Conservation (phyloP, 2,888 invertebrate species). For the Agrotis ipsilon region DNA sequence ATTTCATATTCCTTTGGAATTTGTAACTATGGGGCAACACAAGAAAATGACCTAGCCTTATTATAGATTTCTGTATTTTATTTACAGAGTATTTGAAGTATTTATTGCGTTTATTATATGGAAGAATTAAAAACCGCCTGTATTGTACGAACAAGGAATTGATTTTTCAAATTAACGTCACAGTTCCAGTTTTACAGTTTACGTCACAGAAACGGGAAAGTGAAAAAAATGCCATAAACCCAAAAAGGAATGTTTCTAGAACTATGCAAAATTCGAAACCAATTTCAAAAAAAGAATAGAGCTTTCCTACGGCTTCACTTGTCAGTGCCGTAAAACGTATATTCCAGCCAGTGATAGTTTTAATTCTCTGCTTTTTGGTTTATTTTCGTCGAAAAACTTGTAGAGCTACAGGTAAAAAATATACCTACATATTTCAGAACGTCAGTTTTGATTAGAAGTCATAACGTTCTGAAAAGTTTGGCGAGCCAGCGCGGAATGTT, state of each 20-base stretch:
- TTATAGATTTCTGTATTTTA: too few species aligned
- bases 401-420: constrained; percentile 22
- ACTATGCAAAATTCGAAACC: constrained; percentile 17
- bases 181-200: too few species aligned
- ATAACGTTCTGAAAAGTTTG: constrained; percentile 15
- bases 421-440: not conserved
- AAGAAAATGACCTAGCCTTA: too few species aligned
- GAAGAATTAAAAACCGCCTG: too few species aligned
- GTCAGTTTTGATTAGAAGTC: constrained; percentile 16
- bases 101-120: too few species aligned
- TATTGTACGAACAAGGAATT: too few species aligned
- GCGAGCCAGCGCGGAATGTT: constrained; percentile 4
- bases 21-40: constrained; percentile 1
- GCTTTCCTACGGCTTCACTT: too few species aligned
- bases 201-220: too few species aligned
- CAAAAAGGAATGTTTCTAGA: constrained; percentile 19
- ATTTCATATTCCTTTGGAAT: not conserved
- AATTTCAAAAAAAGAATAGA: constrained; percentile 17
- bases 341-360: not conserved
- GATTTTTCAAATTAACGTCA: too few species aligned
- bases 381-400: constrained; percentile 2
- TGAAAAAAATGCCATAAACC: too few species aligned
- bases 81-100: too few species aligned
- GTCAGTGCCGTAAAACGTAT: not conserved
- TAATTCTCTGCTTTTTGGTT: not conserved